A percentile compares a stretch with the other conserved stretches of the same genome.
These are phyloP conservation scores for Peromyscus leucopus DNA, from an alignment of 2,113 vertebrate species.

Conservation along the genomic window DNA sequence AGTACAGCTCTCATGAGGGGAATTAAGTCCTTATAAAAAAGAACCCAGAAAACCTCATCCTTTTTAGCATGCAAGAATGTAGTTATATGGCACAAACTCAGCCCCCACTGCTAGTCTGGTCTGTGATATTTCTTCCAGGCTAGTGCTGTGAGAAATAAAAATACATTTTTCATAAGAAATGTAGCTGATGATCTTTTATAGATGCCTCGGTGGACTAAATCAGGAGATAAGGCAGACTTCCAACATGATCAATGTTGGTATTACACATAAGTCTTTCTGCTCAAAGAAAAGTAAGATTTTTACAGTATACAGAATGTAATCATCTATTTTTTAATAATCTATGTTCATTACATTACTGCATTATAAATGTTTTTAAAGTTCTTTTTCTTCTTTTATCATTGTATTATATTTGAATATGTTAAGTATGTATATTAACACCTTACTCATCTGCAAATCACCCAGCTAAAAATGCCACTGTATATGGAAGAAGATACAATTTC, in stretches of 20 bases:
- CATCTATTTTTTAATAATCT: background rate
- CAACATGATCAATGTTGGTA: background rate
- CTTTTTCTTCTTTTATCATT: background rate
- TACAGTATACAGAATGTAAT: background rate
- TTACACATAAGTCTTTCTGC: background rate
- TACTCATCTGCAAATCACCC: background rate
- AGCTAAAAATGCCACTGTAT: background rate
- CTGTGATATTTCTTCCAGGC: background rate
- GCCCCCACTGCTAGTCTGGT: background rate
- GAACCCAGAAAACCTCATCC: too few species aligned
- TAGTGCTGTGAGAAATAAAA: background rate
- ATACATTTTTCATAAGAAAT: background rate
- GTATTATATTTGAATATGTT: background rate
- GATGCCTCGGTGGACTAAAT: background rate
- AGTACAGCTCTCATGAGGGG: background rate
- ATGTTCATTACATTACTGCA: background rate
- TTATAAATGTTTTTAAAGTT: background rate
- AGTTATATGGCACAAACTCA: background rate
- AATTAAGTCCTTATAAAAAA: background rate
- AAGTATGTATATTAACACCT: background rate
- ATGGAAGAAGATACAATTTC: background rate
- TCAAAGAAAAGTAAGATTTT: slow-evolving; percentile 24
- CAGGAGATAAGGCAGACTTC: background rate
- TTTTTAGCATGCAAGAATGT: background rate
- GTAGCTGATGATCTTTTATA: background rate